Base-by-base conservation (phyloP, 2,888 invertebrate genomes). In the Cyrtodaria siliqua region DNA sequence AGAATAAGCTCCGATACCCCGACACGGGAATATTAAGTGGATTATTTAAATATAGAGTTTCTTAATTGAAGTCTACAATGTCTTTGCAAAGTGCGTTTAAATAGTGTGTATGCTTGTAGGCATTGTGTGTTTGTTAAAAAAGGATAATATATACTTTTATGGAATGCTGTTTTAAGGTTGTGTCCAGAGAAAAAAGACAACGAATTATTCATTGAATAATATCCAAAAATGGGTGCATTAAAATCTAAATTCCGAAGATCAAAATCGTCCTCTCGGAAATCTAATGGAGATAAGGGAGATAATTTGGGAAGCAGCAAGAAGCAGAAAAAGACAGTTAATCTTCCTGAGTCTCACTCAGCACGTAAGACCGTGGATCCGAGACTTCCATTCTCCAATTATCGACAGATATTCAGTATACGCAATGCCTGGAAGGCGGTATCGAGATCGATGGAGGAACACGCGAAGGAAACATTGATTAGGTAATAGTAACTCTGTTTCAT, bases 351-450 rank as follows among this genome's bases (percentile, higher is more conserved):
- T 1, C 79, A 79, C 24, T 83, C 85, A 1, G 85, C 86, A 0
- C 70, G 77, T 33, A 88, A 85, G 63, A 84, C 72, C 18, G 90
- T 90, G 16, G 90, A 90, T 66, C 85, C 87, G 1, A 75, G 90
- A 29, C 76, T 90, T 8, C 90, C 90, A 0, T 90, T 89, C 68
- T 79, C 81, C 8, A 86, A 78, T 60, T 90, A 90, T 66, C 61
- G 90, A 49, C 88, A 90, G 69, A 78, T 89, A 42, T 90, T 89
- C 73, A 87, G 82, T 49, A 76, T 90, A 52, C 82, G 84, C 61
- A 90, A 90, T 73, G 86, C 86, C 23, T 90, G 90, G 90, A 90
- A 90, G 61, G 85, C 87, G 0, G 83, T 90, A 24, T 61, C 79
- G 9, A 63, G 90, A 40, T 38, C 66, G 0, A 61, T 88, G 85